phyloP scores from a whole-genome alignment of 1,140 invertebrate species.

The Listronotus bonariensis region DNA sequence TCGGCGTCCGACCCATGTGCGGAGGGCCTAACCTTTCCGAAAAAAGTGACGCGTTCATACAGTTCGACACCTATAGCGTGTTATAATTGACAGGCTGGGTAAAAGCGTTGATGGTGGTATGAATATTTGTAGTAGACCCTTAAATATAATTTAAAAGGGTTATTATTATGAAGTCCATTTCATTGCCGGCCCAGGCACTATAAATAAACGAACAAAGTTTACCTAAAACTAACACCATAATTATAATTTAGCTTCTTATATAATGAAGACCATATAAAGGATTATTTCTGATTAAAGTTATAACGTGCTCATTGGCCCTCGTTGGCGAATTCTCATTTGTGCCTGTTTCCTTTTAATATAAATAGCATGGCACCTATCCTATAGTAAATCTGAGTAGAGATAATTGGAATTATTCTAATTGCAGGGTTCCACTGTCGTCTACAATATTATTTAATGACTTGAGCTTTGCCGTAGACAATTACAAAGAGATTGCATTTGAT shows the following conservation, averaged over 20 bases:
- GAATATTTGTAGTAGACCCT: too few species aligned
- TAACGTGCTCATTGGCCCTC: constrained; percentile 28
- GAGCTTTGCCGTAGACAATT: constrained; percentile 23
- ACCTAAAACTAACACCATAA: too few species aligned
- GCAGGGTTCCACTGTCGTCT: constrained; percentile 31
- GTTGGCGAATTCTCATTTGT: constrained; percentile 14
- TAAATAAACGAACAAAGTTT: too few species aligned
- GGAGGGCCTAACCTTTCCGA: too few species aligned
- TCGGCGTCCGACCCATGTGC: too few species aligned
- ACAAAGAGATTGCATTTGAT: constrained; percentile 30
- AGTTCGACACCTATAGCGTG: too few species aligned
- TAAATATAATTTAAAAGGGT: too few species aligned
- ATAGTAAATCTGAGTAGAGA: constrained; percentile 28
- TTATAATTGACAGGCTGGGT: too few species aligned
- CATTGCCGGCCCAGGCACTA: too few species aligned
- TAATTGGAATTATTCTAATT: constrained; percentile 38
- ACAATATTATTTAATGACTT: constrained; percentile 33
- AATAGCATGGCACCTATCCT: constrained; percentile 24
- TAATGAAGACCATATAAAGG: background rate
- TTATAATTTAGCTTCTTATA: background rate
- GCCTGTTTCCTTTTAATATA: constrained; percentile 27
- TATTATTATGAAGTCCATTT: too few species aligned
- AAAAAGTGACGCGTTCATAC: too few species aligned
- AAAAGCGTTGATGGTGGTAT: too few species aligned
- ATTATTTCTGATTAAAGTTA: constrained; percentile 36